phyloP scores from a whole-genome alignment of 37 sponge, comb jelly and placozoan genomes.

The Agelas oroides region DNA sequence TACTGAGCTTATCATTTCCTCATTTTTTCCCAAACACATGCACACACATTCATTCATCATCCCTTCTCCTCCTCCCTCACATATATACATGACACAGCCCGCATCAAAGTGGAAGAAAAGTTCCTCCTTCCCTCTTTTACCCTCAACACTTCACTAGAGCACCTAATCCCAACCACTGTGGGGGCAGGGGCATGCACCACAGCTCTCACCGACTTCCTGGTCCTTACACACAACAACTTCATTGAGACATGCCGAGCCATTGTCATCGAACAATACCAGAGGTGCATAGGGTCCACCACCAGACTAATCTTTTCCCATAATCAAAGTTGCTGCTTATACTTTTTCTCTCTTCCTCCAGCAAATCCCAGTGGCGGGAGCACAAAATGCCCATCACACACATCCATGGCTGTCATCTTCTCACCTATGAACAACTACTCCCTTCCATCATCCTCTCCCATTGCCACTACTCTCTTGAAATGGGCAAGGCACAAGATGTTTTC shows the following conservation, averaged over 20 bases:
- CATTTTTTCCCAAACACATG: too few relatives aligned
- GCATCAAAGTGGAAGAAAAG: slow-evolving; percentile 38
- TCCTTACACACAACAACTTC: slow-evolving; percentile 65
- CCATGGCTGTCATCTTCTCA: slow-evolving; percentile 60
- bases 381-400: slow-evolving; percentile 56
- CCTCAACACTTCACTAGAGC: slow-evolving; percentile 37
- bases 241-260: slow-evolving; percentile 48
- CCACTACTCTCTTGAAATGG: slow-evolving; percentile 72
- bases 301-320: too few relatives aligned
- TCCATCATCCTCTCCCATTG: slow-evolving; percentile 76
- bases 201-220: slow-evolving; percentile 67
- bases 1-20: too few relatives aligned
- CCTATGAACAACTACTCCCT: slow-evolving; percentile 61
- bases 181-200: slow-evolving; percentile 64
- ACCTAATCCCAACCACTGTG: slow-evolving; percentile 66
- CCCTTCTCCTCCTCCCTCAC: too few relatives aligned
- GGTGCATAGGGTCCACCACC: too few relatives aligned
- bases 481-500: slow-evolving; percentile 56
- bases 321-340: too few relatives aligned
- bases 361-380: slow-evolving; percentile 55
- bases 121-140: slow-evolving; percentile 24
- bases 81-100: too few relatives aligned
- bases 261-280: neutral
- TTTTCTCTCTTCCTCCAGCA: too few relatives aligned
- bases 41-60: neutral